Percentiles rank a stretch among this genome's conserved stretches.
These are phyloP conservation scores for Gymnoscopelus braueri DNA, from an alignment of 2,797 vertebrate species.

Conservation along the genomic window DNA sequence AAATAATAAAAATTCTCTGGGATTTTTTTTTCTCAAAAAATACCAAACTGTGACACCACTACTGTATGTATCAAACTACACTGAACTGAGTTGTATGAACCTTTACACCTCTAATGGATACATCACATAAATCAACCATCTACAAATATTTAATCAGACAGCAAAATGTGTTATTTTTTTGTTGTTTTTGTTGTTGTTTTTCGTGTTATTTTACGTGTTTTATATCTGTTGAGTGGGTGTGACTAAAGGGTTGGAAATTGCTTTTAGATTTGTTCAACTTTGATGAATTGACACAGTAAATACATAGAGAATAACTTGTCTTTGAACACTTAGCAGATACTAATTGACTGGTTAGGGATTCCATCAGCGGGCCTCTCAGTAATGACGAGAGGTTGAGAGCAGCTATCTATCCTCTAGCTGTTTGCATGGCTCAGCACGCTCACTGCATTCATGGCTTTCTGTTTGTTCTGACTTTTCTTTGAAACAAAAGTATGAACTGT, in stretches of 20 bases:
- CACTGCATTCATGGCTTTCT: no score
- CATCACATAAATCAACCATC: no score
- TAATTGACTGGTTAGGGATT: slow-evolving; percentile 3
- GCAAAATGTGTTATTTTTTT: no score
- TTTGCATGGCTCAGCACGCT: no score
- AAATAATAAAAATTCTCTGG: no score
- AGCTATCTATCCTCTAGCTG: neutral
- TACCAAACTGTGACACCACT: no score
- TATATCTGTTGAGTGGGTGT: slow-evolving; percentile 1
- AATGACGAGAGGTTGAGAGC: neutral
- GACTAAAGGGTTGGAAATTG: slow-evolving; percentile 6
- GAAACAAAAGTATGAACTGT: slow-evolving; percentile 16
- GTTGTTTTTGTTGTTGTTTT: no score
- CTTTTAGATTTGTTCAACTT: neutral
- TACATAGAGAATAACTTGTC: neutral
- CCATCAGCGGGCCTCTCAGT: slow-evolving; percentile 4
- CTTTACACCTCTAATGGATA: no score
- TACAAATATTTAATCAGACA: no score
- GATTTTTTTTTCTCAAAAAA: no score
- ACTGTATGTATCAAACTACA: no score
- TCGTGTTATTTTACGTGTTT: neutral
- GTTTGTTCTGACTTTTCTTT: neutral
- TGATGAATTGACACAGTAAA: slow-evolving; percentile 20
- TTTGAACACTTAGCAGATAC: neutral
- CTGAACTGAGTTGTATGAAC: no score